Percentiles rank a stretch among this genome's conserved stretches.
Evolutionary conservation across 2,797 vertebrate species (phyloP).

Genomic region (Falco biarmicus): DNA sequence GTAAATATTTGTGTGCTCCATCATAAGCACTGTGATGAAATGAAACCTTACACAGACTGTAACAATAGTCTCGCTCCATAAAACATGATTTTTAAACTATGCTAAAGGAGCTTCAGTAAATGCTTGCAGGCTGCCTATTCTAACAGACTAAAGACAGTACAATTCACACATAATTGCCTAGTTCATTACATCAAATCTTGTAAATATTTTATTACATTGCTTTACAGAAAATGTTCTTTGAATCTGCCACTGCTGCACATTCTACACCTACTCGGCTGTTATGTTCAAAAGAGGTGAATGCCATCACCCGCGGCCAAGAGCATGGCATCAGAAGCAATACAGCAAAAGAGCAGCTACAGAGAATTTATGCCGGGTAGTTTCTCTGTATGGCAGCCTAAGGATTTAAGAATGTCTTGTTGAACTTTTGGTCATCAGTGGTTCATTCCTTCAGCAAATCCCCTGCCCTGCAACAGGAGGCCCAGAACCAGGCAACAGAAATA

Average conservation of each 20-base stretch:
- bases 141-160: background rate
- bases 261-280: background rate
- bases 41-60: background rate
- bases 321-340: rapidly evolving
- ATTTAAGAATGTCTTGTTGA: background rate
- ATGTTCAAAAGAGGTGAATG: background rate
- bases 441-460: background rate
- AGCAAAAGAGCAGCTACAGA: background rate
- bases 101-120: background rate
- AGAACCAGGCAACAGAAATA: background rate
- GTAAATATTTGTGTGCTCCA: background rate
- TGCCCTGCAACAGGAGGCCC: background rate
- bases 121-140: background rate
- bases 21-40: background rate
- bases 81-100: background rate
- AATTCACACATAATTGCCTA: conserved; percentile 19
- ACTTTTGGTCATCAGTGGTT: background rate
- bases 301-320: background rate
- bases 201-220: conserved; percentile 41
- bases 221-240: conserved; percentile 10
- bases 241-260: background rate
- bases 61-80: background rate
- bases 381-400: background rate
- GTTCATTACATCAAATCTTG: conserved; percentile 18
- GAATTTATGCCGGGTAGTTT: background rate